Percentiles rank a stretch among this genome's conserved stretches.
These are phyloP conservation scores for Eufriesea mexicana DNA, from an alignment of 1,140 invertebrate species.

Conservation along the genomic window DNA sequence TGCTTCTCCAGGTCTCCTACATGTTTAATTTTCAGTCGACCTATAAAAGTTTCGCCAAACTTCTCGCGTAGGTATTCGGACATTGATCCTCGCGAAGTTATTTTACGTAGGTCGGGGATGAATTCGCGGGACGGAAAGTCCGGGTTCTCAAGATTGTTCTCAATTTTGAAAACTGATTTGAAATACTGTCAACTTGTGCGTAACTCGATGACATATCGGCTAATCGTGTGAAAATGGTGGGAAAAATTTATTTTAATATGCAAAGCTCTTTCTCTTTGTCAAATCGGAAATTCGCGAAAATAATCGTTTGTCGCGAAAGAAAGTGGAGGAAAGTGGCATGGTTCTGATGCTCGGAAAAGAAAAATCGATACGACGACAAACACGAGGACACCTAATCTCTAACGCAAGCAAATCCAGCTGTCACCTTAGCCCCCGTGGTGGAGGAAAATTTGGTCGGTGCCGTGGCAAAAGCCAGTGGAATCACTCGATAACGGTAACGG, in stretches of 20 bases:
- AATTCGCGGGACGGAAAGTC: constrained; percentile 1
- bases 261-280: too few relatives aligned
- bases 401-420: constrained; percentile 2
- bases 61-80: background rate
- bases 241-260: too few relatives aligned
- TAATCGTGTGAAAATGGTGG: too few relatives aligned
- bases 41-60: constrained; percentile 1
- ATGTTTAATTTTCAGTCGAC: constrained; percentile 23
- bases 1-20: background rate
- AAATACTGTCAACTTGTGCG: too few relatives aligned
- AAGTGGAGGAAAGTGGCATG: too few relatives aligned
- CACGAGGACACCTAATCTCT: background rate
- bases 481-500: constrained; percentile 15
- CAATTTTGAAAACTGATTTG: too few relatives aligned
- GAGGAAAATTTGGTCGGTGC: background rate
- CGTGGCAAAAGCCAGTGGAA: background rate
- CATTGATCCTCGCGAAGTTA: background rate
- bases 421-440: background rate
- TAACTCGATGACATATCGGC: too few relatives aligned
- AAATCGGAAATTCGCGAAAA: too few relatives aligned
- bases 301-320: background rate
- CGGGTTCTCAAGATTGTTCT: too few relatives aligned
- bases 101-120: background rate
- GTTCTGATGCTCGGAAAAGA: too few relatives aligned
- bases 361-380: background rate